phyloP scores from a whole-genome alignment of 2,888 invertebrate genomes.

The Tetragnatha montana region DNA sequence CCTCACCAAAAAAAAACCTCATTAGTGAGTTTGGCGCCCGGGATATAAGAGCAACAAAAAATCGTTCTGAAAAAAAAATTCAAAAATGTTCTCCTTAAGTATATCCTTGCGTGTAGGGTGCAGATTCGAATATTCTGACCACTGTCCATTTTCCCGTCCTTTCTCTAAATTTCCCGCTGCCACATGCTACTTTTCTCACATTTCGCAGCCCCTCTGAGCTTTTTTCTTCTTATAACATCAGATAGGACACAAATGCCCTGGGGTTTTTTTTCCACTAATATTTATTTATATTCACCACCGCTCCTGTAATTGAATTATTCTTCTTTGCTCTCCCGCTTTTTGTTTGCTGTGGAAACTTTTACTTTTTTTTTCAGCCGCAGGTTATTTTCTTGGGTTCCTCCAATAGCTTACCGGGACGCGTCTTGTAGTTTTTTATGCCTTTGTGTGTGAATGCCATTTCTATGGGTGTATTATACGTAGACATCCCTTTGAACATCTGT shows the following conservation, averaged over 20 bases:
- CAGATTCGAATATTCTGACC: slow-evolving; percentile 3
- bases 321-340: not conserved
- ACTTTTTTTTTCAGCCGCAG: not conserved
- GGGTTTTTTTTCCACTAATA: not conserved
- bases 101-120: not conserved
- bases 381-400: not conserved
- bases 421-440: too few species aligned
- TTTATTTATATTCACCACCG: slow-evolving; percentile 21
- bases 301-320: slow-evolving; percentile 4
- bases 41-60: too few species aligned
- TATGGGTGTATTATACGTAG: too few species aligned
- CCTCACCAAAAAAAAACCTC: too few species aligned
- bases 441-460: too few species aligned
- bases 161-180: not conserved
- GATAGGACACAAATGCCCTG: not conserved
- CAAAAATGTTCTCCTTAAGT: not conserved
- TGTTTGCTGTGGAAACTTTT: not conserved
- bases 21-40: too few species aligned
- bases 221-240: not conserved
- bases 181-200: slow-evolving; percentile 11
- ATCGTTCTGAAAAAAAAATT: not conserved
- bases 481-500: too few species aligned
- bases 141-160: too few species aligned
- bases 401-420: too few species aligned
- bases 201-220: not conserved